Conservation (phyloP, 2,888 invertebrate genomes). For the Sinotaia quadrata region DNA sequence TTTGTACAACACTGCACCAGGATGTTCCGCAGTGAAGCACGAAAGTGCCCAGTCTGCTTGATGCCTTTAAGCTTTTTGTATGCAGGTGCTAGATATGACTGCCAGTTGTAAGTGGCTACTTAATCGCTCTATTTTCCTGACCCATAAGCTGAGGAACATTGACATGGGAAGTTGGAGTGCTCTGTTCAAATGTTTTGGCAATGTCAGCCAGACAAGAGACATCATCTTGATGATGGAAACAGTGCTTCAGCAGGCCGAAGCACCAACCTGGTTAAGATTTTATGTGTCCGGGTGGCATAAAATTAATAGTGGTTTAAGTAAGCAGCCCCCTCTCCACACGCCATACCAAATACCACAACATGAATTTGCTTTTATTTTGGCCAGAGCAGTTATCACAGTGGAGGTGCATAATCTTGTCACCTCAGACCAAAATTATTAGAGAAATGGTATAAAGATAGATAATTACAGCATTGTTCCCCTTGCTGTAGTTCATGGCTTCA, state of each 20-base stretch:
- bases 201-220: constrained; percentile 29
- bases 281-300: constrained; percentile 34
- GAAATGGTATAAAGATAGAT: constrained; percentile 24
- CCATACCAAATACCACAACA: constrained; percentile 36
- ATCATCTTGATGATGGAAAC: constrained; percentile 18
- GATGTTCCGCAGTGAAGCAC: constrained; percentile 2
- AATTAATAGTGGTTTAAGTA: constrained; percentile 16
- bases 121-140: constrained; percentile 22
- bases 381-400: constrained; percentile 30
- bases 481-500: constrained; percentile 33
- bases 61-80: constrained; percentile 31
- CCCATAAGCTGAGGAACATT: constrained; percentile 36
- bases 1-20: constrained; percentile 10
- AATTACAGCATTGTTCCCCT: constrained; percentile 34
- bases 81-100: constrained; percentile 14
- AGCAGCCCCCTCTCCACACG: constrained; percentile 15
- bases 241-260: constrained; percentile 35
- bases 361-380: constrained; percentile 29
- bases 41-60: constrained; percentile 31
- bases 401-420: constrained; percentile 5
- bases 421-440: constrained; percentile 4
- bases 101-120: constrained; percentile 35
- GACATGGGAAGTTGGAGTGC: constrained; percentile 19
- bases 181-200: neutral
- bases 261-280: constrained; percentile 42